A percentile compares a stretch with the other conserved stretches of the same genome.
phyloP scores from a whole-genome alignment of 2,113 vertebrate species.

The Forbesichthys papilliferus region DNA sequence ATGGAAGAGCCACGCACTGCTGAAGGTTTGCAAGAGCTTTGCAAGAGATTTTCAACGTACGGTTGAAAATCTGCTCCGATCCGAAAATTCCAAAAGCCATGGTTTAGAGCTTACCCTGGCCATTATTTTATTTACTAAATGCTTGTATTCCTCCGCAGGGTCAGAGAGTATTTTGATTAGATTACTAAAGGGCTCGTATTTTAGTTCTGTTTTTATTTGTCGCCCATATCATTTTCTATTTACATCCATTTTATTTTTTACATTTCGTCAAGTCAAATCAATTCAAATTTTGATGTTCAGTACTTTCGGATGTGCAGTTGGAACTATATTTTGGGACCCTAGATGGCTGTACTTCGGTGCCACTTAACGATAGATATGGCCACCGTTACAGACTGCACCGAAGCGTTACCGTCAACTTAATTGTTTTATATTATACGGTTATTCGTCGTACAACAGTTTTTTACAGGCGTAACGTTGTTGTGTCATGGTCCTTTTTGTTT shows the following conservation, averaged over 20 bases:
- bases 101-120: constrained; percentile 34
- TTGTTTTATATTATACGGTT: constrained; percentile 43
- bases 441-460: background rate
- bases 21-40: constrained; percentile 40
- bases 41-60: background rate
- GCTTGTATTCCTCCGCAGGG: constrained; percentile 79
- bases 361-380: constrained; percentile 78
- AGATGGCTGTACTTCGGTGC: constrained; percentile 63
- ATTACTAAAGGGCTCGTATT: constrained; percentile 48
- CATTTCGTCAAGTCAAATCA: background rate
- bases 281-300: constrained; percentile 1
- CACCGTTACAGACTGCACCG: constrained; percentile 68
- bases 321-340: constrained; percentile 68
- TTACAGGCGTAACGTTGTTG: constrained; percentile 34
- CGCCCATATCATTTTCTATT: background rate
- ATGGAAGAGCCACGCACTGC: constrained; percentile 17
- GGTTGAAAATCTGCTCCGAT: background rate
- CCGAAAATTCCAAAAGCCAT: constrained; percentile 26
- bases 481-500: constrained; percentile 41
- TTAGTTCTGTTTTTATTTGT: background rate
- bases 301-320: constrained; percentile 42
- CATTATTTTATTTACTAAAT: constrained; percentile 83
- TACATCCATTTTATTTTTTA: background rate
- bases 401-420: constrained; percentile 71
- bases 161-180: constrained; percentile 79